Evolutionary conservation across 2,888 invertebrate species (phyloP).

Genomic region (Agapetus fuscipes): DNA sequence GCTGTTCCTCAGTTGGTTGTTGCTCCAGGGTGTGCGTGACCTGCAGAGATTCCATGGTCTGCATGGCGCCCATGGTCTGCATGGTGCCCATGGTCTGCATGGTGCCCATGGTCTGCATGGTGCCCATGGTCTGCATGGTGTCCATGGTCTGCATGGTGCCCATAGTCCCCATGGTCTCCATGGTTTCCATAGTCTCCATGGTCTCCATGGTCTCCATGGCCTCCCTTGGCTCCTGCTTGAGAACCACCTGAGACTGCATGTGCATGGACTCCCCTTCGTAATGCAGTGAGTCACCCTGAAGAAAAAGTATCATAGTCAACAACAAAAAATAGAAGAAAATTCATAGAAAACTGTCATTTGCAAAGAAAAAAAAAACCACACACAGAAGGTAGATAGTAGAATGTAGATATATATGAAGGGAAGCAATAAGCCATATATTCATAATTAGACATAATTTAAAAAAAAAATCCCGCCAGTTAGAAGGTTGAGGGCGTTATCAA

Average conservation of each 20-base stretch:
- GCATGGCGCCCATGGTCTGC: neutral
- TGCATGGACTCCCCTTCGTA: neutral
- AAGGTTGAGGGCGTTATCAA: no score
- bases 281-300: neutral
- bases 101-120: neutral
- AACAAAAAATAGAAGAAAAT: no score
- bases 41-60: neutral
- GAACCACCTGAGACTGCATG: neutral
- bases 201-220: neutral
- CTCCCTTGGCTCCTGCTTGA: neutral
- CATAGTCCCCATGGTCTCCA: neutral
- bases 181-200: neutral
- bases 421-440: no score
- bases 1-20: constrained; percentile 36
- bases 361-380: no score
- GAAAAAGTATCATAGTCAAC: no score
- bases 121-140: neutral
- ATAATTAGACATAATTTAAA: no score
- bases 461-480: no score
- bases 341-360: no score
- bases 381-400: no score
- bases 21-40: constrained; percentile 36
- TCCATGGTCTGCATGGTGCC: neutral
- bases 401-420: no score
- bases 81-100: no score